Evolutionary conservation across 2,888 invertebrate genomes (phyloP).

Genomic region (Dryomyza anilis): DNA sequence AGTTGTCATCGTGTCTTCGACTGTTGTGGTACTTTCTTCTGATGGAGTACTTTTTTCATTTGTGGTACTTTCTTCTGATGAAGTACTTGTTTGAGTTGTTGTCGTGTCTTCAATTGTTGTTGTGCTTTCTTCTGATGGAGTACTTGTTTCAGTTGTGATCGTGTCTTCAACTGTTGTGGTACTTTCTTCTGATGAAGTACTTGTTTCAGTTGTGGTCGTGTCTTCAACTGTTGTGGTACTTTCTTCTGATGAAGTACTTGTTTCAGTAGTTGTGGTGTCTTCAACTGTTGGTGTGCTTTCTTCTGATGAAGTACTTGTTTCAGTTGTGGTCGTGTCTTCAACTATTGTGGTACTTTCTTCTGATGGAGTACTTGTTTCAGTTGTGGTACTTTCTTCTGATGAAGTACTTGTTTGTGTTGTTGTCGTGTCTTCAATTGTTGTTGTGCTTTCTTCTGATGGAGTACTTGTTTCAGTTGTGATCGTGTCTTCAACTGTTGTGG

Average conservation of each 20-base stretch:
- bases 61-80: neutral
- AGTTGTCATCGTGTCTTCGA: too few relatives aligned
- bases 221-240: neutral
- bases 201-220: neutral
- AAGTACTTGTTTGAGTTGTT: neutral
- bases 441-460: neutral
- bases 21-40: neutral
- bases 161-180: too few relatives aligned
- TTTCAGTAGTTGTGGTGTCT: neutral
- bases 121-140: neutral
- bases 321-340: neutral
- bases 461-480: neutral
- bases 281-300: neutral
- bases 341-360: neutral
- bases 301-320: neutral
- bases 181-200: neutral
- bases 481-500: neutral
- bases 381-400: neutral
- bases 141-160: neutral
- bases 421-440: neutral
- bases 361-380: neutral
- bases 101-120: neutral
- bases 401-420: neutral
- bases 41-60: neutral
- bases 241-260: neutral